Base-by-base conservation (phyloP, 2,888 invertebrate genomes). In the Shargacucullia verbasci region DNA sequence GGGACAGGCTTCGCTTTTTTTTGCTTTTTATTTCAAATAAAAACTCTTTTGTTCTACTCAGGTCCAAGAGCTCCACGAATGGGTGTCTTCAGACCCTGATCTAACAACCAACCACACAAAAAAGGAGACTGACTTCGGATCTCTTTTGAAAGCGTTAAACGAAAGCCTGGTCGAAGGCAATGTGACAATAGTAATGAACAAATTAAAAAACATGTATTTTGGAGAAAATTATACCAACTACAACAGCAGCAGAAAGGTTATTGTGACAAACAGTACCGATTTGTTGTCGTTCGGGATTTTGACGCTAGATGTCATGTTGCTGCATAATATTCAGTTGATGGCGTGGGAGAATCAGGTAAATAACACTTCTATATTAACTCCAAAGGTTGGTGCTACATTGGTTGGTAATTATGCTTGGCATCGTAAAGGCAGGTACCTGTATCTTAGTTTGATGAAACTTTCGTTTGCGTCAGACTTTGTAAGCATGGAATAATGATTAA, bases 321-420 rank as follows among this genome's bases (percentile, higher is more conserved):
- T 95, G 2, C 94, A 95, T 78, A 95, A 95, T 76, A 94, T 95
- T 35, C 95, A 95, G 72, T 74, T 94, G 15, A 94, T 95, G 89
- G 95, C 95, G 0, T 94, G 95, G 94, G 94, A 94, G 70, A 95
- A 89, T 74, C 94, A 95, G 88, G 92, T 92, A 43, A n/a, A n/a
- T n/a, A n/a, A n/a, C n/a, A n/a, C n/a, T n/a, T n/a, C n/a, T n/a
- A n/a, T n/a, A n/a, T n/a, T n/a, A n/a, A n/a, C n/a, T n/a, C n/a
- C n/a, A n/a, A n/a, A n/a, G n/a, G n/a, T n/a, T n/a, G n/a, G n/a
- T n/a, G n/a, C n/a, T n/a, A n/a, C n/a, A n/a, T n/a, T n/a, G n/a
- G n/a, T n/a, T n/a, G n/a, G n/a, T n/a, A n/a, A n/a, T n/a, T n/a
- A n/a, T n/a, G n/a, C n/a, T n/a, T n/a, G n/a, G n/a, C n/a, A n/a